Conservation (phyloP, 2,888 invertebrate genomes). For the Amphipyra tragopoginis region DNA sequence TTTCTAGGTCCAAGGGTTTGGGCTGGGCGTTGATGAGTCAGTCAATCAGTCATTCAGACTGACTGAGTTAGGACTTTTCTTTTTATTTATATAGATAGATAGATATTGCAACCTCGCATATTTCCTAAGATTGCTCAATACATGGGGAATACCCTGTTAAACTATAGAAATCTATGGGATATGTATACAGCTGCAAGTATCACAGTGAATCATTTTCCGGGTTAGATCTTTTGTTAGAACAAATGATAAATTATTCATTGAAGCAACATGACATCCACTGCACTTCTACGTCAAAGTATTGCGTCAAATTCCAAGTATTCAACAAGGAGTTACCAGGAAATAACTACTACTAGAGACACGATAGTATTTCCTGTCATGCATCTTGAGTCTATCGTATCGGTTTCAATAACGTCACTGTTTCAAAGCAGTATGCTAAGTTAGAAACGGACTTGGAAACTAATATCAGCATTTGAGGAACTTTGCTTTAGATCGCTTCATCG, state of each 20-base stretch:
- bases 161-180: too few species aligned
- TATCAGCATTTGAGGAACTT: too few species aligned
- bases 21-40: too few species aligned
- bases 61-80: too few species aligned
- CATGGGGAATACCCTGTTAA: too few species aligned
- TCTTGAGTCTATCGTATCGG: background rate
- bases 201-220: slow-evolving; percentile 17
- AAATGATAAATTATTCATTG: background rate
- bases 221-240: background rate
- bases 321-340: slow-evolving; percentile 11
- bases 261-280: background rate
- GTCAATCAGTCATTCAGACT: too few species aligned
- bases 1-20: too few species aligned
- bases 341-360: slow-evolving; percentile 6
- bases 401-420: background rate
- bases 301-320: slow-evolving; percentile 15
- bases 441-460: too few species aligned
- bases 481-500: too few species aligned
- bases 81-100: too few species aligned
- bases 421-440: background rate
- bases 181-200: background rate
- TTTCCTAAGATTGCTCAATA: too few species aligned
- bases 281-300: background rate
- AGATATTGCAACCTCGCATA: too few species aligned
- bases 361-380: slow-evolving; percentile 11